Evolutionary conservation across 1,140 invertebrate species (phyloP).

Genomic region (Pseudomyrmex pallidus): DNA sequence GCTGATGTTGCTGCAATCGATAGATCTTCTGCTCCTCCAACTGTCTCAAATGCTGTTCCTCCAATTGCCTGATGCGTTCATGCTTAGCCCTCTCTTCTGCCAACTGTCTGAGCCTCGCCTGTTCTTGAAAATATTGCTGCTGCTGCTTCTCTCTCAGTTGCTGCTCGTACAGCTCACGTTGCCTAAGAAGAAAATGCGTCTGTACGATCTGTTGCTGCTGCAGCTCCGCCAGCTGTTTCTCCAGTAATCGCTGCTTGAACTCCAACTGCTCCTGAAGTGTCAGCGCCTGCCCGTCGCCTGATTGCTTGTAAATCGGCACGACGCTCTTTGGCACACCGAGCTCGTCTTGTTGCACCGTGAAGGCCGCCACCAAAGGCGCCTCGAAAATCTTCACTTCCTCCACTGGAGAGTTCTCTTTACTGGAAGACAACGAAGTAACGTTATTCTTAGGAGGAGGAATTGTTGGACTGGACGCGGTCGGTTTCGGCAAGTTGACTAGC

Average conservation of each 20-base stretch:
- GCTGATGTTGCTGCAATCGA: slow-evolving; percentile 66
- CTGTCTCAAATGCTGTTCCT: slow-evolving; percentile 76
- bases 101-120: slow-evolving; percentile 82
- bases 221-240: slow-evolving; percentile 88
- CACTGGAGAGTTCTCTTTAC: slow-evolving; percentile 77
- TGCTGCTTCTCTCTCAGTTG: slow-evolving; percentile 84
- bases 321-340: slow-evolving; percentile 90
- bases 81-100: slow-evolving; percentile 72
- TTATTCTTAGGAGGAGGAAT: slow-evolving; percentile 65
- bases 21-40: slow-evolving; percentile 70
- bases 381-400: slow-evolving; percentile 92
- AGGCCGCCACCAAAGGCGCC: slow-evolving; percentile 92
- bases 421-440: slow-evolving; percentile 76
- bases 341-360: slow-evolving; percentile 93
- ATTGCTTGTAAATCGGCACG: slow-evolving; percentile 87
- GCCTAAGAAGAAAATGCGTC: slow-evolving; percentile 87
- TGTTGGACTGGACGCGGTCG: slow-evolving; percentile 76
- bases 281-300: slow-evolving; percentile 77
- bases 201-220: slow-evolving; percentile 90
- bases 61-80: slow-evolving; percentile 74
- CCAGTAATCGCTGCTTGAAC: slow-evolving; percentile 89
- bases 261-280: slow-evolving; percentile 87
- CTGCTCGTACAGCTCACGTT: slow-evolving; percentile 87
- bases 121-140: slow-evolving; percentile 84
- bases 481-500: slow-evolving; percentile 73